These are phyloP conservation scores for Tyto alba DNA, from an alignment of 2,113 vertebrate genomes.

Conservation along the genomic window DNA sequence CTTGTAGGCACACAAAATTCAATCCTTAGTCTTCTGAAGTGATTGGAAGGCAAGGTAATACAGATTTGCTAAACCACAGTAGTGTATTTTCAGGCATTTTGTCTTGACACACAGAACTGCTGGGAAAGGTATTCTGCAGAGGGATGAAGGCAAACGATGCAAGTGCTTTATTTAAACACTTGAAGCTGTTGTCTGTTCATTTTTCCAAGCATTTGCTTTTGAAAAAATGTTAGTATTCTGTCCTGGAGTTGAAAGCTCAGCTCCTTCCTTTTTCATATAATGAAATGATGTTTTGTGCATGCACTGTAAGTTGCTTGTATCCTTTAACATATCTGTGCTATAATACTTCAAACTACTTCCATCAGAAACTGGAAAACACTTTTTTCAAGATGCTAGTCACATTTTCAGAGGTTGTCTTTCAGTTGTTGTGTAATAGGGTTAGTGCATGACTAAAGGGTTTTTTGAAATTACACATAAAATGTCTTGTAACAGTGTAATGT, in stretches of 20 bases:
- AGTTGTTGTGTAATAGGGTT: neutral
- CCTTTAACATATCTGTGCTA: neutral
- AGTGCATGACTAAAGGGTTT: neutral
- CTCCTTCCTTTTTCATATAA: neutral
- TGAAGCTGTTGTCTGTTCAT: neutral
- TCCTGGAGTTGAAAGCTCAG: neutral
- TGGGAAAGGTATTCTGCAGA: neutral
- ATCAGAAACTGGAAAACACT: neutral
- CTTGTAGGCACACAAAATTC: neutral
- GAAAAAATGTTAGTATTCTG: neutral
- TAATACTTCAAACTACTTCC: neutral
- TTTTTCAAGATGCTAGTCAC: neutral
- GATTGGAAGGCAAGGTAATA: neutral
- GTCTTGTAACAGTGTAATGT: neutral
- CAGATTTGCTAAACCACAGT: neutral
- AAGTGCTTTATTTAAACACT: neutral
- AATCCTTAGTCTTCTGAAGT: neutral
- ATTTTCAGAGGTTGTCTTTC: neutral
- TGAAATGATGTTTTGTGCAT: neutral
- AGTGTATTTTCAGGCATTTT: neutral
- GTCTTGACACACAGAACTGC: neutral
- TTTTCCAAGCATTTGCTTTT: neutral
- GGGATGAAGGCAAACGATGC: neutral
- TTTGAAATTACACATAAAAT: neutral
- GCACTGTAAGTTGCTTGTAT: neutral